Conservation (phyloP, 2,888 invertebrate genomes). For the Torymus tubicola region DNA sequence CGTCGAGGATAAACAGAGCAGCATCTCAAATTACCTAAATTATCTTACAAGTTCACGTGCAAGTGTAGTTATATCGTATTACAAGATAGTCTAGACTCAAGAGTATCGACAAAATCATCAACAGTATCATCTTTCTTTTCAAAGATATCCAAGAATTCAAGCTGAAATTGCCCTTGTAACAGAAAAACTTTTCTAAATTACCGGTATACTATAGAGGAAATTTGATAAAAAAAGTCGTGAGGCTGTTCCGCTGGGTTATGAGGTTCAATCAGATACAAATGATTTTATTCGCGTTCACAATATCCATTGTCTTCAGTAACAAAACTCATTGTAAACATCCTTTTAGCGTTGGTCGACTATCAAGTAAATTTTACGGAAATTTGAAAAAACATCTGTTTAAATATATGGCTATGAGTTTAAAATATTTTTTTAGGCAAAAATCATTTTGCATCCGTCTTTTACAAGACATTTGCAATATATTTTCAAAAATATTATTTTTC, state of each 20-base stretch:
- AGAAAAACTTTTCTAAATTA: constrained; percentile 12
- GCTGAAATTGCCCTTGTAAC: constrained; percentile 8
- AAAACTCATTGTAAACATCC: no score
- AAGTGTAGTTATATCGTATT: constrained; percentile 60
- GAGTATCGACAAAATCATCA: constrained; percentile 44
- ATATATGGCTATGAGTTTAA: no score
- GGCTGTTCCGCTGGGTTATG: no score
- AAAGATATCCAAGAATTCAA: constrained; percentile 20
- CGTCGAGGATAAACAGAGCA: constrained; percentile 25
- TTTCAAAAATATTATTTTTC: constrained; percentile 9
- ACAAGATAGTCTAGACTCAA: constrained; percentile 56
- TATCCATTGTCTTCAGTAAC: no score
- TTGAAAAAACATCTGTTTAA: no score
- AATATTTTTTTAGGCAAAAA: neutral
- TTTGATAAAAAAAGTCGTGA: no score
- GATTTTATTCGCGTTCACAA: no score
- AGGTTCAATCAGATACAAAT: no score
- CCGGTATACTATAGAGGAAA: neutral
- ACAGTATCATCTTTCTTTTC: constrained; percentile 45
- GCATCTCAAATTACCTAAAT: constrained; percentile 33
- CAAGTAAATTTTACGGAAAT: no score
- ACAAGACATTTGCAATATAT: constrained; percentile 25
- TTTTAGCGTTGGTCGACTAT: no score
- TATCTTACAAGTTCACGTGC: constrained; percentile 31
- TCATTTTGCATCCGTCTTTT: neutral